Base-by-base conservation (phyloP, 2,113 vertebrate species). In the Procavia capensis region DNA sequence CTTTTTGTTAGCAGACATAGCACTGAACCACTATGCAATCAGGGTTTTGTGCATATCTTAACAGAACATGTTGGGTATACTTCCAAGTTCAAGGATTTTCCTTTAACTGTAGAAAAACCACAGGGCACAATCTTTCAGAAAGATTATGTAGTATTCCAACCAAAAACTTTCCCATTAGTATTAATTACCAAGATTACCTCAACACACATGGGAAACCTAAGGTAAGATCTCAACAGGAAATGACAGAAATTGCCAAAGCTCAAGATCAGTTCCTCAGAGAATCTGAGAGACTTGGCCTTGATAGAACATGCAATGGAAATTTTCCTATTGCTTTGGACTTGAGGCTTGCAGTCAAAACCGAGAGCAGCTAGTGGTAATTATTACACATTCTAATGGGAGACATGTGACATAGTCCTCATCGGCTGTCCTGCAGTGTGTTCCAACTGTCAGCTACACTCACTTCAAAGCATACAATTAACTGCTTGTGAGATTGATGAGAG, bases 71-170 rank as follows among this genome's bases (percentile, higher is more conserved):
- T 81, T 90, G 19, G 43, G 9, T 27, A 54, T 27, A 31, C 25
- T 79, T 54, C 6, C 6, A 82, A 31, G 20, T 79, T 54, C 6
- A 4, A 82, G 83, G 64, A 74, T 81, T 95, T 91, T 88, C 79
- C 74, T 94, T 78, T 31, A 54, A 81, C 4, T 76, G 57, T 64
- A 72, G 17, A 84, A 87, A 43, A 39, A 87, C 6, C 47, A 85
- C 57, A 68, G 27, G 6, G 3, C 70, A 43, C 41, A 64, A 41
- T 88, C 81, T 83, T 92, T 85, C 72, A 85, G 47, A 89, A 85
- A 96, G 57, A 88, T 68, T 59, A 76, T 68, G 29, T 74, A 47
- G 47, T 85, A 83, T 80, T 94, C 27, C 61, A 89, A 61, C 9
- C 36, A 85, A 93, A 93, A 83, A 81, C 22, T 50, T 85, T 89